phyloP scores from a whole-genome alignment of 2,888 invertebrate species.

The Hesperia comma region DNA sequence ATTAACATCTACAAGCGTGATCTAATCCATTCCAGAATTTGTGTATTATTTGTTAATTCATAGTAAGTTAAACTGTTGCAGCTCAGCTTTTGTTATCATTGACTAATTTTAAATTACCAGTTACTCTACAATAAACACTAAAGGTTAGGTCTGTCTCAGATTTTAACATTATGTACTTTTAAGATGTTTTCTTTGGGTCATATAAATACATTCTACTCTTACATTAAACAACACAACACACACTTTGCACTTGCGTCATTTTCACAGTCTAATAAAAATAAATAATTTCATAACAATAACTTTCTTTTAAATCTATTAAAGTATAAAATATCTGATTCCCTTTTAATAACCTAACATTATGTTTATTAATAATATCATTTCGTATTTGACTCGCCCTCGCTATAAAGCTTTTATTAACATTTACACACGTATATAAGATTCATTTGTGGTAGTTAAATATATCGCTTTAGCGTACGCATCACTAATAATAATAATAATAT shows the following conservation, averaged over 20 bases:
- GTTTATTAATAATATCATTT: constrained; percentile 48
- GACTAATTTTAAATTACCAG: constrained; percentile 71
- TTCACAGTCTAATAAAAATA: constrained; percentile 39
- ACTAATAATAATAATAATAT: constrained; percentile 59
- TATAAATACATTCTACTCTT: constrained; percentile 23
- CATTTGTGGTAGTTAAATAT: constrained; percentile 39
- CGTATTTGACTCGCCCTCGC: constrained; percentile 48
- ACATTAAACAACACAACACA: constrained; percentile 45
- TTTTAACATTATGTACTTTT: constrained; percentile 51
- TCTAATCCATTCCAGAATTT: constrained; percentile 55
- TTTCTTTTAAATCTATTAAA: not conserved
- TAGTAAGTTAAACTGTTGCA: constrained; percentile 74
- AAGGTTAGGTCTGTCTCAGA: constrained; percentile 48
- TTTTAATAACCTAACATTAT: constrained; percentile 31
- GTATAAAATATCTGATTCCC: not conserved
- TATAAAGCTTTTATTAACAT: constrained; percentile 63
- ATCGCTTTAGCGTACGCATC: constrained; percentile 74
- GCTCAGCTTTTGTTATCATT: constrained; percentile 75
- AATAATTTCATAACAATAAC: not conserved
- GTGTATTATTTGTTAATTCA: constrained; percentile 53
- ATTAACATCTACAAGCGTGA: constrained; percentile 58
- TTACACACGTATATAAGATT: constrained; percentile 51
- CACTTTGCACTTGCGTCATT: constrained; percentile 37
- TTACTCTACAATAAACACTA: constrained; percentile 75
- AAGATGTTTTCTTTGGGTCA: constrained; percentile 74